Evolutionary conservation across 2,113 vertebrate genomes (phyloP), one percentile per base, ranked within the genome.

Genomic region (Sander lucioperca): DNA sequence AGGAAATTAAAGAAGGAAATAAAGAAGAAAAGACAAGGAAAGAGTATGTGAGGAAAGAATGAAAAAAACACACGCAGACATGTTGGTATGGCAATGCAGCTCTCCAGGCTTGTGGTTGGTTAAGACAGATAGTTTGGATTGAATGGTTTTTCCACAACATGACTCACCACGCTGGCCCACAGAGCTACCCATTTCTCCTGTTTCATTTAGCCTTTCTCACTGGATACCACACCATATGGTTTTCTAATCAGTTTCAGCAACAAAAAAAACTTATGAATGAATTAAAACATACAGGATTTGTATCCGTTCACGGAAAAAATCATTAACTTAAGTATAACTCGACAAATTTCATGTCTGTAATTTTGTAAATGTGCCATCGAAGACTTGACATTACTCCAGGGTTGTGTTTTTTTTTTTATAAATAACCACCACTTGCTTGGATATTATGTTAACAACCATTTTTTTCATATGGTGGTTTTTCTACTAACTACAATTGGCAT

Each of bases 111-210:
- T 77, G 70, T 66, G 86, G 86, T 70, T 77, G 82, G 58, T 75
- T 53, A 77, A 82, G 79, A 90, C 64, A 43, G 61, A 72, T 19
- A 1, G 78, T 78, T 88, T 80, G 68, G 69, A 84, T 25, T 79
- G 61, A 82, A 80, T 65, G 51, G 10, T 77, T 89, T 91, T 93
- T 90, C 86, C 90, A 87, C 83, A 75, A 86, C 0, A 68, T 91
- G 90, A 91, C 82, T 94, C 90, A 92, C 76, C 27, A 78, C 84
- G 43, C 76, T 43, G 75, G 74, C 73, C 62, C 51, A 71, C 67
- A 81, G 74, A 83, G 80, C 56, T 18, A 23, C 77, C 69, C 54
- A 54, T 75, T 84, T 77, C 62, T 86, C 75, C 7, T 61, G 18
- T 83, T 82, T 82, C 79, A 36, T 51, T 74, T 43, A 18, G 48